Base-by-base conservation (phyloP, 2,888 invertebrate genomes). In the Malachius bipustulatus region DNA sequence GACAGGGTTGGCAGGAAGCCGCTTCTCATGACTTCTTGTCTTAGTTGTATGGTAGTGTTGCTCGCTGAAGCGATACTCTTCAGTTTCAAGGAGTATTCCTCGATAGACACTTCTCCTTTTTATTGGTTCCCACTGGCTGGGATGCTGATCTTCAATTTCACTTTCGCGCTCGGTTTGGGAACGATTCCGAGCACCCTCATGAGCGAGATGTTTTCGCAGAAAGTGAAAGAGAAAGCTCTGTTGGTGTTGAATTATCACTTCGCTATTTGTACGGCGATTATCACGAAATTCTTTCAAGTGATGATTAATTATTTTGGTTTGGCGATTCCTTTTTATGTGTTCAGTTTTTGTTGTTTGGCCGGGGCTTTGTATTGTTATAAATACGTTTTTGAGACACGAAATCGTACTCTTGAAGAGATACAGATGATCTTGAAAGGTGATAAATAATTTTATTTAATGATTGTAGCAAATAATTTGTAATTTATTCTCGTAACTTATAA, bases 1-100 rank as follows among this genome's bases (percentile, higher is more conserved):
- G 53, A 57, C 35, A 52, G 41, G 42, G 46, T 49, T 16, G 55
- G 56, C 9, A 39, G 55, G 30, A 54, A 51, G 37, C 46, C 49
- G 2, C 40, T 53, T 1, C 42, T 56, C 33, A 37, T 51, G 6
- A 31, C 47, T 13, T 59, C 57, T 2, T 43, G 50, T 11, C 29
- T 42, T 4, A 41, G 48, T 13, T 49, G 49, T 14, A 44, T 40
- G 8, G n/a, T 52, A 3, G 41, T 47, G n/a, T 37, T 57, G n/a
- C 30, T 45, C 1, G 30, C 44, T 2, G 48, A 51, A 46, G 49
- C 50, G 1, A 36, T 49, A 8, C 56, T 52, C 35, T 52, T 55
- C 30, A 46, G 39, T 14, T 40, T 40, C 27, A 46, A 46, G 16
- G 46, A 48, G 10, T 42, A 49, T 31, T 46, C 47, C 4, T 26